phyloP scores from a whole-genome alignment of 1,140 invertebrate species.

The Drosophila kohkoa region DNA sequence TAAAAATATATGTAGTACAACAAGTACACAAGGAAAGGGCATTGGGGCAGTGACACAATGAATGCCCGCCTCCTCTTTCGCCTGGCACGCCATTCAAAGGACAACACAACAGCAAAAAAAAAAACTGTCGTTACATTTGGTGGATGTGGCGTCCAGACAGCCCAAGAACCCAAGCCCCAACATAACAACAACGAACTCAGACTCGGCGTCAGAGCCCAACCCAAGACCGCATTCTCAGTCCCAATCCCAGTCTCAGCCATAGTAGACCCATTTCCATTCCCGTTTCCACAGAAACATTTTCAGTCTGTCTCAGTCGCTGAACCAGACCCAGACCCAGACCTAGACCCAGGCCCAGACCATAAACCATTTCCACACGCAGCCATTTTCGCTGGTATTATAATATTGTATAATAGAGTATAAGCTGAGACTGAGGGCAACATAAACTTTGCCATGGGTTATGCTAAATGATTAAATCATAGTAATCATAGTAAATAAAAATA shows the following conservation, averaged over 20 bases:
- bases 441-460: not conserved
- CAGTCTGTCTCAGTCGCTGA: not conserved
- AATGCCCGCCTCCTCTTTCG: constrained; percentile 14
- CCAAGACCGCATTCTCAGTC: not conserved
- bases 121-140: constrained; percentile 13
- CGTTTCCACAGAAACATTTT: not conserved
- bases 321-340: constrained; percentile 3
- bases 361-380: constrained; percentile 37
- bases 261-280: not conserved
- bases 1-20: constrained; percentile 18
- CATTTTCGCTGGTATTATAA: constrained; percentile 38
- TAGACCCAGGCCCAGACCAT: constrained; percentile 16
- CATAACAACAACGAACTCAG: not conserved
- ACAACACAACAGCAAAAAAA: constrained; percentile 11
- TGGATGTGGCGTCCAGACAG: constrained; percentile 27
- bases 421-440: not conserved
- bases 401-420: constrained; percentile 19
- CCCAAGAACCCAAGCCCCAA: not conserved
- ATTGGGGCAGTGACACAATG: not conserved
- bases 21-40: not conserved
- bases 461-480: not conserved
- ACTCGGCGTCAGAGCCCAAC: not conserved
- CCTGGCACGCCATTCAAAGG: not conserved
- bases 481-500: no score
- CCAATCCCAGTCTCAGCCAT: not conserved